A percentile compares a stretch with the other conserved stretches of the same genome.
phyloP scores from a whole-genome alignment of 2,797 vertebrate species.

The Balearica regulorum region DNA sequence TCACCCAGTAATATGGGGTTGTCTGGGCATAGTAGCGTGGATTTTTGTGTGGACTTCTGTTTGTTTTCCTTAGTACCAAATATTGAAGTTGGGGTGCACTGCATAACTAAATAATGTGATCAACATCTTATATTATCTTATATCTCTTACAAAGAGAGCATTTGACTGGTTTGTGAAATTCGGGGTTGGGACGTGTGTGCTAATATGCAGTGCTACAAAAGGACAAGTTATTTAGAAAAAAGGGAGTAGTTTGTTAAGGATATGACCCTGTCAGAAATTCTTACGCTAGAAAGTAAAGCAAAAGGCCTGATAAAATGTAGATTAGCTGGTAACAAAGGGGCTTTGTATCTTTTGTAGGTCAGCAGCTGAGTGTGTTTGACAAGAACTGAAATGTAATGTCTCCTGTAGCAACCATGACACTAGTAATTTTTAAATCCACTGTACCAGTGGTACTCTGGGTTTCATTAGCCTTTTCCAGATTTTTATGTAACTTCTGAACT shows the following conservation, averaged over 20 bases:
- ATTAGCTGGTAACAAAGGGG: constrained; percentile 57
- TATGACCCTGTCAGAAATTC: constrained; percentile 13
- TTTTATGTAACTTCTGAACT: neutral
- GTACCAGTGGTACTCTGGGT: neutral
- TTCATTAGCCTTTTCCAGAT: neutral
- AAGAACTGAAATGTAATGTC: constrained; percentile 61
- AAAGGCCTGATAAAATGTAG: constrained; percentile 53
- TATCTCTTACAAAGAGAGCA: neutral
- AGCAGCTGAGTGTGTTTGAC: constrained; percentile 54
- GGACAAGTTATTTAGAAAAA: neutral
- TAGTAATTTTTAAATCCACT: constrained; percentile 2
- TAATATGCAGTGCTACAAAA: accelerated
- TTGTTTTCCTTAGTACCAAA: neutral
- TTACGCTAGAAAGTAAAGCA: constrained; percentile 29
- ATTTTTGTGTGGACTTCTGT: neutral
- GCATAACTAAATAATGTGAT: neutral
- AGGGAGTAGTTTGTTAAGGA: neutral
- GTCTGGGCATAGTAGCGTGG: neutral
- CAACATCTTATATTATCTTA: neutral
- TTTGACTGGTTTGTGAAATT: neutral
- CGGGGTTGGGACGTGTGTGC: neutral
- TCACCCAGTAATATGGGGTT: neutral
- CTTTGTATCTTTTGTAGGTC: constrained; percentile 66
- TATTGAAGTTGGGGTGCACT: neutral
- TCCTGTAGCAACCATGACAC: constrained; percentile 47